These are phyloP conservation scores for Poecilia wingei DNA, from an alignment of 2,797 vertebrate genomes.

Conservation along the genomic window DNA sequence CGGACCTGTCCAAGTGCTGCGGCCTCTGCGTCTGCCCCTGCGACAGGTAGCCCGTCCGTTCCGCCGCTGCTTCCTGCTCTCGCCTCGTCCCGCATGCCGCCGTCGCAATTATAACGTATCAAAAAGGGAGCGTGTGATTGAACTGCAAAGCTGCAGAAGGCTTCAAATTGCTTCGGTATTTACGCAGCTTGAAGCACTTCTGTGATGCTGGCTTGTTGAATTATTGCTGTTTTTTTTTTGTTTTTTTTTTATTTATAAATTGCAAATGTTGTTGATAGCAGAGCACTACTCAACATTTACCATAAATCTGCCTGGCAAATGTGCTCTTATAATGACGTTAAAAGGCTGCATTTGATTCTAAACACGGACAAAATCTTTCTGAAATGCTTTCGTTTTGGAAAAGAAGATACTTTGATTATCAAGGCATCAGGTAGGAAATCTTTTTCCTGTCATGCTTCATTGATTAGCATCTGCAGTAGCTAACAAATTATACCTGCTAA, in stretches of 20 bases:
- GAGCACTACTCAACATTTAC: too few relatives aligned
- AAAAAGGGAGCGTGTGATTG: background rate
- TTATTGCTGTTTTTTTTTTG: conserved; percentile 6
- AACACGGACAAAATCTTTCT: conserved; percentile 55
- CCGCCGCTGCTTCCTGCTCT: background rate
- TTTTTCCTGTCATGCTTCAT: background rate
- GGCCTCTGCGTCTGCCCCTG: conserved; percentile 96
- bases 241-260: background rate
- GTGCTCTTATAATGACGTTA: conserved; percentile 11
- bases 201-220: background rate
- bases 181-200: background rate
- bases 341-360: conserved; percentile 35
- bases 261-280: background rate
- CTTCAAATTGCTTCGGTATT: background rate
- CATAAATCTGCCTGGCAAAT: conserved; percentile 12
- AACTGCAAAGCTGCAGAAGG: background rate
- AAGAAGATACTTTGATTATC: conserved; percentile 67
- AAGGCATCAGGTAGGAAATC: conserved; percentile 66
- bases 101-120: background rate
- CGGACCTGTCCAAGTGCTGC: conserved; percentile 95
- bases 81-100: background rate
- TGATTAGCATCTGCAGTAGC: background rate
- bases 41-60: conserved; percentile 84
- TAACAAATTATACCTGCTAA: background rate
- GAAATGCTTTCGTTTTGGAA: conserved; percentile 71